Conservation (phyloP, 2,113 vertebrate species). For the Panurus biarmicus region DNA sequence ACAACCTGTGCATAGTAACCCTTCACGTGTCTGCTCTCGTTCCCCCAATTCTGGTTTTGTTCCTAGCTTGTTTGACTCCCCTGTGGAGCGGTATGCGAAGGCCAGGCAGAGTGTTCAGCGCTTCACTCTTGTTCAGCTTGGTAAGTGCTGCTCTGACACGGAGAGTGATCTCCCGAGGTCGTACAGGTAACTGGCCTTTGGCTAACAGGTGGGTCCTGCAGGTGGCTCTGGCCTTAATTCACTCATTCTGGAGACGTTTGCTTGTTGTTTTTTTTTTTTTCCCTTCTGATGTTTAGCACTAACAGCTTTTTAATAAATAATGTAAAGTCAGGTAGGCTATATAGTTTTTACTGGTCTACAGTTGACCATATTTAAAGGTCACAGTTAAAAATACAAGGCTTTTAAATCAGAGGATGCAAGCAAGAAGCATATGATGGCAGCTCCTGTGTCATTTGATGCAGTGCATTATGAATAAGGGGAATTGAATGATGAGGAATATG, state of each 20-base stretch:
- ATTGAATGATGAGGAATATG: not conserved
- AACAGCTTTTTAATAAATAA: not conserved
- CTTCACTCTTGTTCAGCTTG: slow-evolving; percentile 69
- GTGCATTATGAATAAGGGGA: not conserved
- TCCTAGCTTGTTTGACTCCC: slow-evolving; percentile 69
- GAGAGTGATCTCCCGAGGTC: rapidly evolving
- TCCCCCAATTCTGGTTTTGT: not conserved
- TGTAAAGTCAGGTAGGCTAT: rapidly evolving
- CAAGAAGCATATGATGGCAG: not conserved
- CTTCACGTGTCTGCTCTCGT: rapidly evolving
- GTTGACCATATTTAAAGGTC: not conserved
- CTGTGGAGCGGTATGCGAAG: slow-evolving; percentile 60
- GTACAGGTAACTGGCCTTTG: not conserved
- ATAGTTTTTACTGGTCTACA: not conserved
- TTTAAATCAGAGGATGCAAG: not conserved
- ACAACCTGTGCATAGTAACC: too few species aligned
- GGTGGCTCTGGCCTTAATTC: not conserved
- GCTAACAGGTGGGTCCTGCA: not conserved
- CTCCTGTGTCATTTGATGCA: not conserved
- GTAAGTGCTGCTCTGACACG: slow-evolving; percentile 35
- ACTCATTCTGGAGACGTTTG: rapidly evolving
- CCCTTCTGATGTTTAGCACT: not conserved
- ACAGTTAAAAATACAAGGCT: not conserved
- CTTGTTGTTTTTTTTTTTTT: too few species aligned
- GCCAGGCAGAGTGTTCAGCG: slow-evolving; percentile 54